Evolutionary conservation across 2,888 invertebrate genomes (phyloP), one percentile per base, ranked within the genome.

Genomic region (Conops quadrifasciatus): DNA sequence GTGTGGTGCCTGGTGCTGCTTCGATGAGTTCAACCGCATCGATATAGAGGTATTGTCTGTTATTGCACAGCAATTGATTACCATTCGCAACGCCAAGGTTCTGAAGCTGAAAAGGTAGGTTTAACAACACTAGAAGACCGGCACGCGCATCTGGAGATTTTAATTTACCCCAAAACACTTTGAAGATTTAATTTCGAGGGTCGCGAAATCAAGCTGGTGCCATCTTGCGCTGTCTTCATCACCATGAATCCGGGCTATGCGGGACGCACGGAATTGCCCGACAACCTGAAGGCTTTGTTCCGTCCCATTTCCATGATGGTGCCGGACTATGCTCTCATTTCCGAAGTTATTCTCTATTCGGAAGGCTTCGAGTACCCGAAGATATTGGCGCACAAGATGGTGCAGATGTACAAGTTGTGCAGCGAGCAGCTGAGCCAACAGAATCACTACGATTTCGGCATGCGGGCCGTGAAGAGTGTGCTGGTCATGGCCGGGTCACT

Each of bases 161-260:
- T 43, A 16, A 49, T 1, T 21, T 28, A 49, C 16, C 4, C 24
- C 5, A 45, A 16, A 13, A 24, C 13, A 5, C n/a, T 26, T 70
- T 72, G 13, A 21, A 85, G 94, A 78, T 95, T 96, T 80, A 91
- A 94, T 89, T 96, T 96, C 85, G 95, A 96, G 86, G 95, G 95
- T 0, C 89, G 94, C 4, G 94, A 94, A 86, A 95, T 96, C 66
- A 94, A 93, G 81, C 84, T 95, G 43, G 90, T 93, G 0, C 90
- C 89, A 74, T 91, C 92, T 1, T 95, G 95, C 80, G 93, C 94
- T 0, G 92, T 94, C 0, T 95, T 95, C 80, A 94, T 95, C 76
- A 95, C 95, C 0, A 96, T 96, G 95, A 95, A 95, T 87, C 95
- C 95, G 0, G 95, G 95, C 1, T 95, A 95, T 82, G 95, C 95